Evolutionary conservation across 2,113 vertebrate species (phyloP).

Genomic region (Tachycineta bicolor): DNA sequence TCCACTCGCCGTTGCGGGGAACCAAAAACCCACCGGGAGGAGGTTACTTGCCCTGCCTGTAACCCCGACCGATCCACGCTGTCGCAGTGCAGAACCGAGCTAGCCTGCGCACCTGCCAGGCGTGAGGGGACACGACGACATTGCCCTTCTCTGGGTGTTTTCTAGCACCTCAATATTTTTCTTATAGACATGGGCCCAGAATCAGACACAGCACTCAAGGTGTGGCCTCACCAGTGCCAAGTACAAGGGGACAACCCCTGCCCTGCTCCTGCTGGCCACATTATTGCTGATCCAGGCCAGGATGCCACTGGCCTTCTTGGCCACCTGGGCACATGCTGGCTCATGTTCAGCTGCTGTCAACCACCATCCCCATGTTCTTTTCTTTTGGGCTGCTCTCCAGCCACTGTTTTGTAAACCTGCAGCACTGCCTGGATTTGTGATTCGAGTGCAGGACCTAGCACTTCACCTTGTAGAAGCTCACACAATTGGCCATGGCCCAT

Average conservation of each 20-base stretch:
- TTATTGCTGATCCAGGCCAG: not conserved
- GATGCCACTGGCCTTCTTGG: not conserved
- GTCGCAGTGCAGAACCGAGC: too few relatives aligned
- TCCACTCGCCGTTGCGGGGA: too few relatives aligned
- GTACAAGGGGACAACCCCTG: not conserved
- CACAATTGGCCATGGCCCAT: not conserved
- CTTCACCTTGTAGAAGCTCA: not conserved
- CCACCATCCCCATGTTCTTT: not conserved
- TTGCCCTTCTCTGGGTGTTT: not conserved
- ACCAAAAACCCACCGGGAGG: too few relatives aligned
- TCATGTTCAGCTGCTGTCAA: not conserved
- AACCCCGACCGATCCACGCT: too few relatives aligned
- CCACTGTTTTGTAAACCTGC: not conserved
- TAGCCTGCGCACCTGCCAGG: too few relatives aligned
- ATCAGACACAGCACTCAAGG: rapidly evolving
- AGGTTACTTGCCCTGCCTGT: too few relatives aligned
- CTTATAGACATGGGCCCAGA: too few relatives aligned
- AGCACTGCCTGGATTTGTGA: not conserved
- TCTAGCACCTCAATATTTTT: not conserved
- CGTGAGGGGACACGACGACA: too few relatives aligned
- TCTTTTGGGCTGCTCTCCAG: not conserved
- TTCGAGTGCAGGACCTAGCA: not conserved
- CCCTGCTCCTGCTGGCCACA: not conserved
- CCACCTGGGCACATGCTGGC: rapidly evolving
- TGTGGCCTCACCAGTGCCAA: too few relatives aligned